Percentiles rank a stretch among this genome's conserved stretches.
phyloP scores from a whole-genome alignment of 1,140 invertebrate genomes.

The Lerema accius region DNA sequence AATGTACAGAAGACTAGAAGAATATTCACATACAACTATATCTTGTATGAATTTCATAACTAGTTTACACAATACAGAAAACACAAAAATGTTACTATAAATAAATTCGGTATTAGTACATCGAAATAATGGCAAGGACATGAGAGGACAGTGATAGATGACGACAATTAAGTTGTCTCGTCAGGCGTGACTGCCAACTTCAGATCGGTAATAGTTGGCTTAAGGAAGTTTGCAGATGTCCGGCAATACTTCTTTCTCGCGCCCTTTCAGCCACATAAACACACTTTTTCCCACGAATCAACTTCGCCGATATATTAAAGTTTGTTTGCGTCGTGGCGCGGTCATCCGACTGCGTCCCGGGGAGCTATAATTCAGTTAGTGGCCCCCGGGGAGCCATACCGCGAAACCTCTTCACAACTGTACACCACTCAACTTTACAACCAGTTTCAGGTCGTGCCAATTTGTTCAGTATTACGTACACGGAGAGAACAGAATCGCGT shows the following conservation, averaged over 20 bases:
- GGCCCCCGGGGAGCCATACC: constrained; percentile 34
- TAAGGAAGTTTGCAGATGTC: background rate
- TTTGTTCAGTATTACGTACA: constrained; percentile 4
- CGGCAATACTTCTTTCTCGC: constrained; percentile 20
- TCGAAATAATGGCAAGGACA: too few species aligned
- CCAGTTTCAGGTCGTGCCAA: too few species aligned
- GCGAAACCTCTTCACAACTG: constrained; percentile 31
- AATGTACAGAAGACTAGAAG: too few species aligned
- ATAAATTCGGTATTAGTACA: too few species aligned
- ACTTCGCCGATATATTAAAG: constrained; percentile 36
- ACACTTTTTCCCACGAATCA: constrained; percentile 21
- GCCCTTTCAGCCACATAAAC: constrained; percentile 30
- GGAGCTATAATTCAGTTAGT: constrained; percentile 47
- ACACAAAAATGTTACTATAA: too few species aligned
- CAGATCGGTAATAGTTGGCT: too few species aligned
- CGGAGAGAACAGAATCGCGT: background rate
- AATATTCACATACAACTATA: too few species aligned
- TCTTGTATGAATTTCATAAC: too few species aligned
- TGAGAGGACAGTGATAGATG: too few species aligned
- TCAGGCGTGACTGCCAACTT: too few species aligned
- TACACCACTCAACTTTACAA: constrained; percentile 24
- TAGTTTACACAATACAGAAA: too few species aligned
- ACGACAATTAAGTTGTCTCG: too few species aligned
- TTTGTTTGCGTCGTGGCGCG: constrained; percentile 36
- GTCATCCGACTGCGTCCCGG: constrained; percentile 40